Evolutionary conservation across 1,140 invertebrate genomes (phyloP).

Genomic region (Ericerus pela): DNA sequence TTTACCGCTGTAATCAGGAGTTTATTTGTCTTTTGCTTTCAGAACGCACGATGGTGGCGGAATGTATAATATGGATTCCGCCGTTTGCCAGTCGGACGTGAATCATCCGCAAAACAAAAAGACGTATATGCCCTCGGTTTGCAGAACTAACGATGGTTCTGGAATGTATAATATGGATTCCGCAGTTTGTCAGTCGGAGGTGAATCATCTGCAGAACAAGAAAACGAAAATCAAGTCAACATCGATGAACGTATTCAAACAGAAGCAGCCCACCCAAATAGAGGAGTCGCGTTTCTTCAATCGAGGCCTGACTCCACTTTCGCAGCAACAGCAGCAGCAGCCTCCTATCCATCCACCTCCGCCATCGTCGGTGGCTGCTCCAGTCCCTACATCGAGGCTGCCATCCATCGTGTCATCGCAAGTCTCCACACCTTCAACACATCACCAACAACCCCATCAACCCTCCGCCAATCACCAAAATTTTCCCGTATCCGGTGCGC

Average conservation of each 20-base stretch:
- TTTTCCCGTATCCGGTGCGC: no score
- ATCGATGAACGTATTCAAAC: not conserved
- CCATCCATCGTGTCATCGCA: no score
- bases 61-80: constrained; percentile 1
- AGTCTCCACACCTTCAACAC: no score
- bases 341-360: not conserved
- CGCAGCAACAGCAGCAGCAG: not conserved
- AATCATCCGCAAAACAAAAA: not conserved
- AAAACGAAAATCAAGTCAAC: not conserved
- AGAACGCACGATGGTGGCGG: no score
- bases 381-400: not conserved
- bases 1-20: no score
- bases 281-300: not conserved
- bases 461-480: no score
- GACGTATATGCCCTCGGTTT: no score
- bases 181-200: not conserved
- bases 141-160: no score
- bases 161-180: constrained; percentile 6
- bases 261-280: not conserved
- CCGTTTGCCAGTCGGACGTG: not conserved
- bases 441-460: no score
- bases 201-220: not conserved
- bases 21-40: no score
- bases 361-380: not conserved
- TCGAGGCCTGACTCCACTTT: no score